These are phyloP conservation scores for Dromas ardeola DNA, from an alignment of 2,113 vertebrate genomes.

Conservation along the genomic window DNA sequence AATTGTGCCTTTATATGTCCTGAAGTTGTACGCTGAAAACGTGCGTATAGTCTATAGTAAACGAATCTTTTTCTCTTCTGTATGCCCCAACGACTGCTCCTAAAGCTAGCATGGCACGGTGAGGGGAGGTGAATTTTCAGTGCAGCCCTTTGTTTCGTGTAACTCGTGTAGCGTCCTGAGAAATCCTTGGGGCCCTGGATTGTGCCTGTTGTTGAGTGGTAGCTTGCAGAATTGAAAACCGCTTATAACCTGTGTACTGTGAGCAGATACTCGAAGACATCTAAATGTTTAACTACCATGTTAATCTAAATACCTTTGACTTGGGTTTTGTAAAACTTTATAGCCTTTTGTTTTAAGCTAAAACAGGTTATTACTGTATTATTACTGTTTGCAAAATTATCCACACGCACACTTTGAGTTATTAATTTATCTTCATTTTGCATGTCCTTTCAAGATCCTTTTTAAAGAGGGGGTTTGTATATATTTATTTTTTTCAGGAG, in stretches of 20 bases:
- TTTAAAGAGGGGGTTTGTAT: not conserved
- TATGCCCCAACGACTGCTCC: not conserved
- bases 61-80: fast-evolving
- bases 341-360: not conserved
- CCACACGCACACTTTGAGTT: not conserved
- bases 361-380: not conserved
- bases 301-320: not conserved
- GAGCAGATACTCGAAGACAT: not conserved
- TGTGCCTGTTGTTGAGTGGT: not conserved
- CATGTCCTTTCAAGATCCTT: not conserved
- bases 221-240: not conserved
- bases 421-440: not conserved
- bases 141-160: fast-evolving
- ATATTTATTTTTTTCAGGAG: not conserved
- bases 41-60: fast-evolving
- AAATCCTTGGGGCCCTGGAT: not conserved
- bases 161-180: not conserved
- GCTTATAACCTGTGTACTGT: not conserved
- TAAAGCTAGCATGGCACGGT: not conserved
- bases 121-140: not conserved
- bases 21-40: not conserved
- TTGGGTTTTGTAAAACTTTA: not conserved
- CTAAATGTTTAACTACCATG: not conserved
- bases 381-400: not conserved
- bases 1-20: not conserved